Base-by-base conservation (phyloP, 2,888 invertebrate species). In the Aporophyla nigra region DNA sequence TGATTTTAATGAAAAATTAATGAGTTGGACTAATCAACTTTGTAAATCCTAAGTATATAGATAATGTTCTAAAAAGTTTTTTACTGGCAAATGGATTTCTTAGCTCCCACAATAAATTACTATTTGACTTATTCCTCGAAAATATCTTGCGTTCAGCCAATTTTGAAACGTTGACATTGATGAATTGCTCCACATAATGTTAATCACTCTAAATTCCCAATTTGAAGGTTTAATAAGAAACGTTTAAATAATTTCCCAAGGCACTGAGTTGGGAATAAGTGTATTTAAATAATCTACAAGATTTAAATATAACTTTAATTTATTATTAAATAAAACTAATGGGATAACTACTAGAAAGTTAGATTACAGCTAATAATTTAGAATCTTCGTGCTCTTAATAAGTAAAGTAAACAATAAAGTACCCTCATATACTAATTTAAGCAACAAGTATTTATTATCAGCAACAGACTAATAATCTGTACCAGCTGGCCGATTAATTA, bases 361-460 rank as follows among this genome's bases (percentile, higher is more conserved):
- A 54, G 65, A 51, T 66, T 21, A 14, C 19, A 46, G 21, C 33
- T 46, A 14, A 40, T 59, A 66, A 66, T 66, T 69, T 66, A 24
- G 14, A 68, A 21, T 40, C 9, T 56, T 21, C 40, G 33, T 56
- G 27, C 33, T 46, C 24, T 12, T 68, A 71, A 49, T 69, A 58
- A 59, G 58, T 14, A 33, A 21, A 71, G 7, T 72, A 56, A 62
- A 74, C 6, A 71, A 33, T 66, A 65, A 65, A 71, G 59, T 61
- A 70, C 33, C 43, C 65, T 46, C 33, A 49, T 10, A 61, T 61
- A 76, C 76, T 84, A 80, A 75, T 66, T 76, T 24, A 59, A 72
- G 49, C 63, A 78, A 76, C 74, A 85, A 73, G 58, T 76, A 84
- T 78, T 80, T 72, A 78, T 62, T 74, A 73, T 59, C 21, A 71